A percentile compares a stretch with the other conserved stretches of the same genome.
Evolutionary conservation across 2,113 vertebrate species (phyloP).

Genomic region (Anguilla rostrata): DNA sequence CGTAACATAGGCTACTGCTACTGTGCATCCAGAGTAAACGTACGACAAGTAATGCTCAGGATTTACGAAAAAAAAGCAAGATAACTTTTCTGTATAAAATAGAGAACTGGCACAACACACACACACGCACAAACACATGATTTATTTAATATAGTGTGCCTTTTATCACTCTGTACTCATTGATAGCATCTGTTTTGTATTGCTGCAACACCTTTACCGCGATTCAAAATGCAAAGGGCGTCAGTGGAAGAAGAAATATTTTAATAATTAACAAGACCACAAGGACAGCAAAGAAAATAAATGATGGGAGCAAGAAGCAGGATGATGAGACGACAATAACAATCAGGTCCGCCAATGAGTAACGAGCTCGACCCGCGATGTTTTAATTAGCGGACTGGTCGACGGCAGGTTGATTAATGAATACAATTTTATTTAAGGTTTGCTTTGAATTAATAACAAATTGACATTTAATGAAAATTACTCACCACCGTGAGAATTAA

Average conservation of each 20-base stretch:
- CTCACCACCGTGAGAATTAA: conserved; percentile 74
- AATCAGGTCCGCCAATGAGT: conserved; percentile 78
- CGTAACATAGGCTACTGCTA: no score
- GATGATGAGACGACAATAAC: conserved; percentile 79
- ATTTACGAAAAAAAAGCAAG: no score
- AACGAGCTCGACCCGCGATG: conserved; percentile 73
- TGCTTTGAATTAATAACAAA: conserved; percentile 81
- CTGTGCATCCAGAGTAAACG: no score
- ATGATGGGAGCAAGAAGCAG: conserved; percentile 70
- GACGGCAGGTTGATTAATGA: conserved; percentile 79
- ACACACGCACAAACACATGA: no score
- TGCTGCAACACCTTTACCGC: conserved; percentile 31
- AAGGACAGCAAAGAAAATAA: conserved; percentile 78
- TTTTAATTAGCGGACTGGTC: conserved; percentile 78
- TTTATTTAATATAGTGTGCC: no score
- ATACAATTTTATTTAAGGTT: conserved; percentile 78
- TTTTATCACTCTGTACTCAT: no score
- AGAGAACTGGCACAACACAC: no score
- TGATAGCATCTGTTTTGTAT: no score
- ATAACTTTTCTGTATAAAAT: no score
- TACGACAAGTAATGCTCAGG: no score
- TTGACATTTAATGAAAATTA: conserved; percentile 83
- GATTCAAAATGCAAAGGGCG: conserved; percentile 60
- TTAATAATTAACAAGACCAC: conserved; percentile 76
- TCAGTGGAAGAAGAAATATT: conserved; percentile 62